phyloP scores from a whole-genome alignment of 92 coral and sea anemone species.

The Heteractis magnifica region DNA sequence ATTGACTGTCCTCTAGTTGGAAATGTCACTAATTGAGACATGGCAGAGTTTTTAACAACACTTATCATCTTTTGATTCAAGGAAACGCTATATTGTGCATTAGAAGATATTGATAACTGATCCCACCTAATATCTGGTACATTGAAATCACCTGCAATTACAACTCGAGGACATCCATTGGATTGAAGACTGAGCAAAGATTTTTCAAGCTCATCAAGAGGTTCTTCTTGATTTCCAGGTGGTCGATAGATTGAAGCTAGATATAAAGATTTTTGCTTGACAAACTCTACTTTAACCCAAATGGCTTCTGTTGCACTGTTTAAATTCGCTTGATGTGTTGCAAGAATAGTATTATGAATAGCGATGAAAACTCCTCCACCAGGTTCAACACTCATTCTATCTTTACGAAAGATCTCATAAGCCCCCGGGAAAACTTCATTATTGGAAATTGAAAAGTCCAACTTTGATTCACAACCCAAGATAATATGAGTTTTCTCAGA shows the following conservation, averaged over 20 bases:
- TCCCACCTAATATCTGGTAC: conserved; percentile 39
- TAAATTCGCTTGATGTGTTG: neutral
- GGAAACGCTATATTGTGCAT: conserved; percentile 48
- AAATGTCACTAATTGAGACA: conserved; percentile 50
- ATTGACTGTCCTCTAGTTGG: conserved; percentile 45
- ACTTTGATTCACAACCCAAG: conserved; percentile 50
- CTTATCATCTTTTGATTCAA: conserved; percentile 43
- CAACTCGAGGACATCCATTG: conserved; percentile 46
- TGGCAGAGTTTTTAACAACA: conserved; percentile 42
- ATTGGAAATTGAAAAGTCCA: conserved; percentile 39
- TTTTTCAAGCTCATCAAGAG: conserved; percentile 39
- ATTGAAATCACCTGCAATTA: conserved; percentile 46
- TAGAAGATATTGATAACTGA: conserved; percentile 36
- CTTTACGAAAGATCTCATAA: conserved; percentile 40
- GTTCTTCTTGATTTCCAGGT: conserved; percentile 44
- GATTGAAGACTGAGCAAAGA: conserved; percentile 39
- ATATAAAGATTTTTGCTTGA: conserved; percentile 10
- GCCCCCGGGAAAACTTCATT: conserved; percentile 37
- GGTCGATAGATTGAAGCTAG: conserved; percentile 52
- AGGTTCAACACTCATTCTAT: conserved; percentile 10
- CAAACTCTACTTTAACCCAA: conserved; percentile 10
- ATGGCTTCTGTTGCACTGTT: neutral
- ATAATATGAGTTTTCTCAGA: conserved; percentile 48
- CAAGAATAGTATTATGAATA: conserved; percentile 3
- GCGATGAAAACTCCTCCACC: conserved; percentile 7